phyloP scores from a whole-genome alignment of 1,140 invertebrate genomes.

The Belonocnema kinseyi region DNA sequence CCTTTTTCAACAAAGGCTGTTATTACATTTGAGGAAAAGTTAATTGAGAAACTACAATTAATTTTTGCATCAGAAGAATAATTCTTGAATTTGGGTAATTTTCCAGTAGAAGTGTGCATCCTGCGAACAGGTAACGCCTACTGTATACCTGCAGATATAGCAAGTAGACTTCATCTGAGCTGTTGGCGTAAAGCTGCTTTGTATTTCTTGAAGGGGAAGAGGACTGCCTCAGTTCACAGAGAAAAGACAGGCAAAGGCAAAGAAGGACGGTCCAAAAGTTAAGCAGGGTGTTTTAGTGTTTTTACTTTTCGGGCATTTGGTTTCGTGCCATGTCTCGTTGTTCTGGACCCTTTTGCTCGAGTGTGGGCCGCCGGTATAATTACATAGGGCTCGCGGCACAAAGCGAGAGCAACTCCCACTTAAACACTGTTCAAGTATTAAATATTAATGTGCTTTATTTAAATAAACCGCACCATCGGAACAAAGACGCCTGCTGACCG shows the following conservation, averaged over 20 bases:
- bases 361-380: conserved; percentile 61
- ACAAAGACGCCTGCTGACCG: conserved; percentile 44
- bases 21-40: too few relatives aligned
- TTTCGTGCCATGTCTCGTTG: conserved; percentile 34
- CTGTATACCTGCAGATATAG: not conserved
- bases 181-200: conserved; percentile 10
- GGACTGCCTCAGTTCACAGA: not conserved
- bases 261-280: conserved; percentile 16
- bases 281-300: conserved; percentile 35
- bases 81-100: not conserved
- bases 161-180: not conserved
- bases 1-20: too few relatives aligned
- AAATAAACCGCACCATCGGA: conserved; percentile 57
- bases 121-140: conserved; percentile 12
- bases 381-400: conserved; percentile 60
- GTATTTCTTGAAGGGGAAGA: not conserved
- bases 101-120: not conserved
- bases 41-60: too few relatives aligned
- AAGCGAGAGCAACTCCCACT: conserved; percentile 62
- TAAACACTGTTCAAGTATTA: conserved; percentile 63
- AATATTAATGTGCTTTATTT: conserved; percentile 70
- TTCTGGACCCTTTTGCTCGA: not conserved
- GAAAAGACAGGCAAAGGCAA: not conserved
- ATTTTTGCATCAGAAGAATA: too few relatives aligned
- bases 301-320: conserved; percentile 39